Conservation (phyloP, 2,888 invertebrate genomes). For the Tipula helvola region DNA sequence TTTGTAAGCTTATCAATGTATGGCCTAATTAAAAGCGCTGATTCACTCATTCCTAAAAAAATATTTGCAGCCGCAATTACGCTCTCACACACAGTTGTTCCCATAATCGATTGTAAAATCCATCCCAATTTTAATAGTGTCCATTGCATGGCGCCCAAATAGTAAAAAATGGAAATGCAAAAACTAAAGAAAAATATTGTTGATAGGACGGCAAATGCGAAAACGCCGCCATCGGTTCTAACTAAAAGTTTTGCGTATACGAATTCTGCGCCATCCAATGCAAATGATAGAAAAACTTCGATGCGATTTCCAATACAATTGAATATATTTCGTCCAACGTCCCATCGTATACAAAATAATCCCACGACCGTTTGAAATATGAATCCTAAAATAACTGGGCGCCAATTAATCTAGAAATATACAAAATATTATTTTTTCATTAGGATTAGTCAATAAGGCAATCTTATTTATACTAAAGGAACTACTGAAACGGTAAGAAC, state of each 20-base stretch:
- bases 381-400: constrained; percentile 66
- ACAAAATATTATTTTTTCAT: not conserved
- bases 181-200: constrained; percentile 93
- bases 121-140: constrained; percentile 69
- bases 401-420: constrained; percentile 54
- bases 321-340: constrained; percentile 53
- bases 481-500: too few relatives aligned
- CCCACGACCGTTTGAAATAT: constrained; percentile 76
- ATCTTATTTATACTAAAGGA: too few relatives aligned
- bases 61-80: constrained; percentile 87
- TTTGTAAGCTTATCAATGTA: constrained; percentile 69
- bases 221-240: constrained; percentile 41
- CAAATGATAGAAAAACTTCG: constrained; percentile 65
- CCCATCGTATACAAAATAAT: constrained; percentile 73
- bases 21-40: constrained; percentile 77
- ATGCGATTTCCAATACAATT: constrained; percentile 49
- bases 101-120: constrained; percentile 55
- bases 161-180: constrained; percentile 78
- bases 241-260: constrained; percentile 67
- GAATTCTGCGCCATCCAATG: constrained; percentile 68
- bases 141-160: constrained; percentile 78
- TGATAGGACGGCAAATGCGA: constrained; percentile 80
- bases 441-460: too few relatives aligned
- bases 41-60: constrained; percentile 89
- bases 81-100: constrained; percentile 90